Evolutionary conservation across 1,140 invertebrate species (phyloP).

Genomic region (Probaryconus sp.): DNA sequence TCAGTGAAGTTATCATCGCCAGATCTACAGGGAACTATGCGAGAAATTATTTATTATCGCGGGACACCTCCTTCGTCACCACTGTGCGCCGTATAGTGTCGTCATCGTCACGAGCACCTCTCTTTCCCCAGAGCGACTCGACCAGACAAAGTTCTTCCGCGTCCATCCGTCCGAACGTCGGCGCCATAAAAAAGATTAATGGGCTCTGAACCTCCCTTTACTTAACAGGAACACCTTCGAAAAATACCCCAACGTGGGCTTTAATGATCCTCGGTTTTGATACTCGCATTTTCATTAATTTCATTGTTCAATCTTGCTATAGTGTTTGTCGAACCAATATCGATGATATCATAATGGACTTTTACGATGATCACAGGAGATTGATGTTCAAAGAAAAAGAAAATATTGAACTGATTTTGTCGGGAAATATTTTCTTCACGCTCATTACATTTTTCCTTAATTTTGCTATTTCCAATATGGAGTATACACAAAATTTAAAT

Average conservation of each 20-base stretch:
- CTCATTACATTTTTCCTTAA: too few relatives aligned
- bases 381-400: too few relatives aligned
- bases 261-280: slow-evolving; percentile 28
- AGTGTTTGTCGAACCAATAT: slow-evolving; percentile 40
- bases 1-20: slow-evolving; percentile 76
- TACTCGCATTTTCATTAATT: slow-evolving; percentile 52
- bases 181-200: slow-evolving; percentile 77
- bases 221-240: slow-evolving; percentile 48
- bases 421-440: too few relatives aligned
- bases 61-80: slow-evolving; percentile 75
- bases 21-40: slow-evolving; percentile 77
- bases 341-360: slow-evolving; percentile 12
- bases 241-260: slow-evolving; percentile 45
- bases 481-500: too few relatives aligned
- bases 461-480: too few relatives aligned
- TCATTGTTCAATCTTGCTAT: slow-evolving; percentile 32
- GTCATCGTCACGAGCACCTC: slow-evolving; percentile 53
- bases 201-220: slow-evolving; percentile 67
- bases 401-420: too few relatives aligned
- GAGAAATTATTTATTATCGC: slow-evolving; percentile 79
- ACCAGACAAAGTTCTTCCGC: slow-evolving; percentile 67
- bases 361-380: too few relatives aligned
- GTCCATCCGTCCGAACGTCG: slow-evolving; percentile 64
- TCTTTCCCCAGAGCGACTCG: slow-evolving; percentile 47
- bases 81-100: slow-evolving; percentile 48